Percentiles rank a stretch among this genome's conserved stretches.
Conservation (phyloP, 2,888 invertebrate species). For the Peribatodes rhomboidaria region DNA sequence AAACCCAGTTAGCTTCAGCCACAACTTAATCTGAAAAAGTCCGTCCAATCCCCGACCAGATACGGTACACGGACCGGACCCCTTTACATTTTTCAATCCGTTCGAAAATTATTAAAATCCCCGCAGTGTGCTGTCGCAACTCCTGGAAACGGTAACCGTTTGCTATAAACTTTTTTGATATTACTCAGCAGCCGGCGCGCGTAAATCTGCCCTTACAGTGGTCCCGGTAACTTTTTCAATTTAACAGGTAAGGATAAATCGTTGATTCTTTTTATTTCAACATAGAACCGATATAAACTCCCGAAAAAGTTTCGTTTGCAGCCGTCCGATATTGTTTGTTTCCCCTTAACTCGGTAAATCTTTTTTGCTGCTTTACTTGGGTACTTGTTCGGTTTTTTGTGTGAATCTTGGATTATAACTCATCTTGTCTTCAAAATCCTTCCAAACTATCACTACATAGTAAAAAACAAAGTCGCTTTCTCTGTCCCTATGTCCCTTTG, state of each 20-base stretch:
- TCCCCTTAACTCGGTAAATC: conserved; percentile 72
- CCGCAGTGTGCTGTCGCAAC: conserved; percentile 58
- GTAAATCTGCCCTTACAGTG: conserved; percentile 83
- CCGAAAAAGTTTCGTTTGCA: conserved; percentile 68
- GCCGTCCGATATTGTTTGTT: conserved; percentile 71
- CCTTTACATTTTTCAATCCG: conserved; percentile 64
- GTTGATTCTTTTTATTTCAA: conserved; percentile 85
- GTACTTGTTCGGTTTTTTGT: conserved; percentile 39
- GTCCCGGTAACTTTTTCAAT: conserved; percentile 85
- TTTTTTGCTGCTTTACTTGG: conserved; percentile 60
- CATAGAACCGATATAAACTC: conserved; percentile 84
- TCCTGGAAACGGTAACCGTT: conserved; percentile 65
- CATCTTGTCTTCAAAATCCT: neutral
- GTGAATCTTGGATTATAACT: neutral
- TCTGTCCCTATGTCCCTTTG: too few species aligned
- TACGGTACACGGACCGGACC: too few species aligned
- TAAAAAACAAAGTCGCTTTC: too few species aligned
- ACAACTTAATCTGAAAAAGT: conserved; percentile 35
- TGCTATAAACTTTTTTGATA: conserved; percentile 84
- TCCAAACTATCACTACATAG: too few species aligned
- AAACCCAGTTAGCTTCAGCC: conserved; percentile 23
- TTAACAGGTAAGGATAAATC: conserved; percentile 86
- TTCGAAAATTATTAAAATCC: conserved; percentile 76
- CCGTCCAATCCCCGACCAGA: conserved; percentile 35
- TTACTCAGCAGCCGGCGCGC: conserved; percentile 82